Evolutionary conservation across 92 coral and sea anemone species (phyloP), one percentile per base, ranked within the genome.

Genomic region (Epizoanthus rinbou): DNA sequence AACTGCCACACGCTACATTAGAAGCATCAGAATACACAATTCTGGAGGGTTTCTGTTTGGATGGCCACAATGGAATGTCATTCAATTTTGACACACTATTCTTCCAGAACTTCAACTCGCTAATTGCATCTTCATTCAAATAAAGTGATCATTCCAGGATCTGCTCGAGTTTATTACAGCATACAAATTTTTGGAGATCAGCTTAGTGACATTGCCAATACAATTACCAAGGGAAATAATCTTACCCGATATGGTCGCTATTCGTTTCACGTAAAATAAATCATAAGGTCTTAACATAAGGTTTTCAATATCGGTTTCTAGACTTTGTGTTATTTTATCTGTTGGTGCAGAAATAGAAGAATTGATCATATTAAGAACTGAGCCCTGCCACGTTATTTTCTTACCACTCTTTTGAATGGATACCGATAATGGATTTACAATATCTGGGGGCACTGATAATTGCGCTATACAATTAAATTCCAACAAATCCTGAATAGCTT

Each of bases 151-250:
- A 25, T 74, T 62, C 93, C 93, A 87, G 2, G 83, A 64, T 57
- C 62, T 47, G 25, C 80, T 53, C 25, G 88, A 84, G 45, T 85
- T 85, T 17, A 84, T 71, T 17, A 75, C 60, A 41, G 47, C 57
- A 18, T 39, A 87, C 35, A 87, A 22, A 23, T 87, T 66, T 82
- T 89, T 84, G 8, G 89, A 85, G 91, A 91, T 85, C 74, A 90
- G 60, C 47, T 81, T 87, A 1, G 93, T 53, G 22, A 86, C 87
- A n/a, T 60, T 86, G 0, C 90, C 90, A 21, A 85, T 53, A n/a
- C 93, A 90, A 58, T 80, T 74, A 5, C 80, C 69, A 0, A 85
- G 82, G 1, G 87, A 89, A 18, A 82, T 83, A 8, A 82, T 81
- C 56, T 86, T 86, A 4, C 88, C 90, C 33, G 81, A 53, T 47